Conservation (phyloP, 2,888 invertebrate genomes). For the Cryptocephalus moraei region DNA sequence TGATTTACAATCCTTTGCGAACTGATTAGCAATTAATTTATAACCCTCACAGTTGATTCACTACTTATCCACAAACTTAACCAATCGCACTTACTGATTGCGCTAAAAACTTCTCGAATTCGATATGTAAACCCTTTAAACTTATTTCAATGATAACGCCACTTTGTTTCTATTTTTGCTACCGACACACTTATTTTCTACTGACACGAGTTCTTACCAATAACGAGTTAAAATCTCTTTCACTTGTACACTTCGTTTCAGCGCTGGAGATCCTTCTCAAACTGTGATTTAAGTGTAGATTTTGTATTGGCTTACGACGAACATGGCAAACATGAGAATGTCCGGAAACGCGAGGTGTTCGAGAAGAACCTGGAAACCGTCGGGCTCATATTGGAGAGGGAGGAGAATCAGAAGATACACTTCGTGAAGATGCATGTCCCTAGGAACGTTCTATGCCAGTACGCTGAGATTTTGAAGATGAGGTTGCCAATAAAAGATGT, state of each 20-base stretch:
- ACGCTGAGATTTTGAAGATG: slow-evolving; percentile 67
- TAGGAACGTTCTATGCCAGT: slow-evolving; percentile 56
- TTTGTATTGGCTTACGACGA: slow-evolving; percentile 51
- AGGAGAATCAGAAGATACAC: slow-evolving; percentile 50
- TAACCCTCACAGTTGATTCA: no score
- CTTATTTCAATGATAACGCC: no score
- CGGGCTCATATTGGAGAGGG: slow-evolving; percentile 51
- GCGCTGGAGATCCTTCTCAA: slow-evolving; percentile 45
- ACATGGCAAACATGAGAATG: slow-evolving; percentile 30
- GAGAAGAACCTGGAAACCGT: slow-evolving; percentile 51
- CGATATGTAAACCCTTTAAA: no score
- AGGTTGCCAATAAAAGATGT: slow-evolving; percentile 68
- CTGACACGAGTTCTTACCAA: no score
- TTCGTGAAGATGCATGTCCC: slow-evolving; percentile 70
- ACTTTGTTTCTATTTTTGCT: no score
- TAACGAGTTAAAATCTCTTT: no score
- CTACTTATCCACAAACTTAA: no score
- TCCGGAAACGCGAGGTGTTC: slow-evolving; percentile 44
- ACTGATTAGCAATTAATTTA: no score
- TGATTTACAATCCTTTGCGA: no score
- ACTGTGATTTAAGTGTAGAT: slow-evolving; percentile 45
- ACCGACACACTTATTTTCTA: no score
- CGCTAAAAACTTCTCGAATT: no score
- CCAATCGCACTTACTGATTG: no score
- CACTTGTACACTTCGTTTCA: slow-evolving; percentile 17